phyloP scores from a whole-genome alignment of 2,888 invertebrate genomes.

The Melanostoma mellinum region DNA sequence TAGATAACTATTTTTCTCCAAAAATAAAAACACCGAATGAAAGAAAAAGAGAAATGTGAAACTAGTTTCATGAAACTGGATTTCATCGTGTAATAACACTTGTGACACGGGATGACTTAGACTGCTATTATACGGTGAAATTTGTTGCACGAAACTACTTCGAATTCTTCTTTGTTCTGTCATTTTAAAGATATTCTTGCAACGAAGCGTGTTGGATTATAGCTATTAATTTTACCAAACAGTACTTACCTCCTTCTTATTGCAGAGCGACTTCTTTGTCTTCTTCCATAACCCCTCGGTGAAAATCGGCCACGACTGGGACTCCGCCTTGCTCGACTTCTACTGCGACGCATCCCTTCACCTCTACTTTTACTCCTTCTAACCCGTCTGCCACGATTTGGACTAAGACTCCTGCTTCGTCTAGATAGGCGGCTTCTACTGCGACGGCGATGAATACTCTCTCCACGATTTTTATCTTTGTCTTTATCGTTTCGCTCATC shows the following conservation, averaged over 20 bases:
- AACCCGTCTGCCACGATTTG: slow-evolving; percentile 74
- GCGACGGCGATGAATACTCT: slow-evolving; percentile 72
- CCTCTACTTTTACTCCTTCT: slow-evolving; percentile 60
- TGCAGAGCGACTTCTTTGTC: slow-evolving; percentile 72
- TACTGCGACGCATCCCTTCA: slow-evolving; percentile 66
- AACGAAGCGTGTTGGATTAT: not conserved
- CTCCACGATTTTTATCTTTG: slow-evolving; percentile 52
- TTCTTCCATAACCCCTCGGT: slow-evolving; percentile 72
- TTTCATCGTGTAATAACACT: too few species aligned
- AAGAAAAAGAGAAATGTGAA: too few species aligned
- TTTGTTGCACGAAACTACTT: too few species aligned
- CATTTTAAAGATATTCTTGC: too few species aligned
- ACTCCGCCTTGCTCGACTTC: slow-evolving; percentile 73
- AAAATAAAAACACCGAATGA: too few species aligned
- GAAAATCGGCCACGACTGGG: slow-evolving; percentile 73
- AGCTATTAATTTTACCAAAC: not conserved
- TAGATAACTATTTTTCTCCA: too few species aligned
- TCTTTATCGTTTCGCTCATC: slow-evolving; percentile 77
- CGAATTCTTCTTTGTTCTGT: too few species aligned
- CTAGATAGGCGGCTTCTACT: slow-evolving; percentile 75
- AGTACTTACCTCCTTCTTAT: slow-evolving; percentile 59
- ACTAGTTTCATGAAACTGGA: too few species aligned
- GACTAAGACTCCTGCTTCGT: slow-evolving; percentile 74
- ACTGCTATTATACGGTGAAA: too few species aligned
- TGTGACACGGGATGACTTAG: too few species aligned